A percentile compares a stretch with the other conserved stretches of the same genome.
Conservation (phyloP, 2,797 vertebrate species). For the Rhadinocentrus ornatus region DNA sequence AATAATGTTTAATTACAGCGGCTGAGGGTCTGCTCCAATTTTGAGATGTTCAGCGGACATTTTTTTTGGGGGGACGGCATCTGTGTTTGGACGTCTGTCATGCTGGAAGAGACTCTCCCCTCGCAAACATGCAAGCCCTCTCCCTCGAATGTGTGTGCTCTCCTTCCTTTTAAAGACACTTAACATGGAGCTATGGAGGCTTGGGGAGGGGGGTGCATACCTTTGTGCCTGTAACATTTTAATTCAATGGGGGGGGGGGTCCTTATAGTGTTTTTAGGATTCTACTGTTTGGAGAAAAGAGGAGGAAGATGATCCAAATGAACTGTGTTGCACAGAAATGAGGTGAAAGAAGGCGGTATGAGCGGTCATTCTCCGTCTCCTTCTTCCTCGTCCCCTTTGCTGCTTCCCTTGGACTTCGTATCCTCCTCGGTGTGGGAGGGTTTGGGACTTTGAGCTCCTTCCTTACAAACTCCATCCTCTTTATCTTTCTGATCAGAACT, state of each 20-base stretch:
- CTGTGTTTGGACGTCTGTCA: constrained; percentile 54
- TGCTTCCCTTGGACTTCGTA: constrained; percentile 73
- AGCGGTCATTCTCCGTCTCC: constrained; percentile 48
- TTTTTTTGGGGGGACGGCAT: constrained; percentile 50
- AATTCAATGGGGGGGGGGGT: constrained; percentile 67
- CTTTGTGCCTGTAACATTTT: constrained; percentile 80
- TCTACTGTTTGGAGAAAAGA: constrained; percentile 72
- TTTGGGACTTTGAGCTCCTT: constrained; percentile 35
- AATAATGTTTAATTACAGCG: constrained; percentile 70
- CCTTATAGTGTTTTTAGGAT: constrained; percentile 71
- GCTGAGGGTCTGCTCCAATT: constrained; percentile 60
- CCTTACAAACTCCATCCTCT: constrained; percentile 66
- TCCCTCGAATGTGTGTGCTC: constrained; percentile 79
- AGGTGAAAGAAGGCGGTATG: constrained; percentile 58
- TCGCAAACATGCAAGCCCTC: constrained; percentile 70
- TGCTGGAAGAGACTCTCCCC: constrained; percentile 28
- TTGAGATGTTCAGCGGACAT: constrained; percentile 60
- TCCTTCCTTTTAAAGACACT: constrained; percentile 79
- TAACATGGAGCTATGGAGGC: constrained; percentile 70
- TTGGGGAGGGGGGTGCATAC: constrained; percentile 74
- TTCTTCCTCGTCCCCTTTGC: constrained; percentile 76
- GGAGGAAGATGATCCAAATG: constrained; percentile 78
- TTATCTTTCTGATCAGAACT: constrained; percentile 81
- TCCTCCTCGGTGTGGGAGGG: constrained; percentile 32
- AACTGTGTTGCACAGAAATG: constrained; percentile 83